A percentile compares a stretch with the other conserved stretches of the same genome.
Evolutionary conservation across 2,888 invertebrate genomes (phyloP).

Genomic region (Macaria notata): DNA sequence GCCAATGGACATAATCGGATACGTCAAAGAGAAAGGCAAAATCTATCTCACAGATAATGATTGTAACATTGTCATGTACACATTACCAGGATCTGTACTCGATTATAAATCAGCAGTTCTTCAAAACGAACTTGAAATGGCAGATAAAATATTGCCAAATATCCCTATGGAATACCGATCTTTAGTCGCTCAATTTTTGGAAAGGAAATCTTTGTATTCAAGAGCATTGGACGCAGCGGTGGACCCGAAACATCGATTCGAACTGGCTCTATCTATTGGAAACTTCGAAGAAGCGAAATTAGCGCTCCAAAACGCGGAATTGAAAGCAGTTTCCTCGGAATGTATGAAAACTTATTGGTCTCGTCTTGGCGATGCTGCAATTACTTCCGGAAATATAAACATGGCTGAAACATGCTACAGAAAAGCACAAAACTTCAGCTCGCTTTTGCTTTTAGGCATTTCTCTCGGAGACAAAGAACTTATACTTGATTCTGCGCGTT

Average conservation of each 20-base stretch:
- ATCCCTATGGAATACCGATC: constrained; percentile 5
- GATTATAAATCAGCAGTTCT: constrained; percentile 4
- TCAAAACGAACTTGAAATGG: background rate
- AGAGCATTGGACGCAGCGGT: background rate
- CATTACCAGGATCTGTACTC: background rate
- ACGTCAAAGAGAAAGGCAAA: constrained; percentile 4
- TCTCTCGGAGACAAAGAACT: background rate
- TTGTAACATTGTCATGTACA: constrained; percentile 3
- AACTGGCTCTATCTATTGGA: constrained; percentile 8
- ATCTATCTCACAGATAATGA: constrained; percentile 8
- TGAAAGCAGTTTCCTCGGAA: background rate
- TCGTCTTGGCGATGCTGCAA: constrained; percentile 8
- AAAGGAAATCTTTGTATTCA: background rate
- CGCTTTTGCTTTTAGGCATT: constrained; percentile 6
- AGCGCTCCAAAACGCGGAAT: background rate
- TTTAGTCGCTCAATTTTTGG: constrained; percentile 6
- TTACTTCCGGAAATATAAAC: background rate
- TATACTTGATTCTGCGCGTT: background rate
- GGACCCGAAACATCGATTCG: constrained; percentile 9
- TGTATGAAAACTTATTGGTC: background rate
- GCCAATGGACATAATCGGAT: constrained; percentile 9
- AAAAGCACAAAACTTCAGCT: constrained; percentile 5
- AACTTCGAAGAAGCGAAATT: constrained; percentile 5
- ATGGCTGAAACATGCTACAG: constrained; percentile 6
- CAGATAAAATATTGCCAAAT: background rate